phyloP scores from a whole-genome alignment of 2,113 vertebrate genomes.

The Brachirus orientalis region DNA sequence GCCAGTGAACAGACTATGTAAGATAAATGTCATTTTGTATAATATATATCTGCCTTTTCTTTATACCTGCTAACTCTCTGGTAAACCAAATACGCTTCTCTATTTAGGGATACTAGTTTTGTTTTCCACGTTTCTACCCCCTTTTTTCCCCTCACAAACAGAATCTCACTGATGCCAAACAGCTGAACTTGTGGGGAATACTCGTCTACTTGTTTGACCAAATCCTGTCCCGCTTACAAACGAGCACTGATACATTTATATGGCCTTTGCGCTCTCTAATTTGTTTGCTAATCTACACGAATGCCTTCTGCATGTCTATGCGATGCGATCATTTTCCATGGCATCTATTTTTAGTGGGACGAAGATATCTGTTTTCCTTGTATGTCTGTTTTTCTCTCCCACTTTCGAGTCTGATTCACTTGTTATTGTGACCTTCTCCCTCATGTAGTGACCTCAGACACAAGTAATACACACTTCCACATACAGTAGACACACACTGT shows the following conservation, averaged over 20 bases:
- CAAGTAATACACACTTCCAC: constrained; percentile 5
- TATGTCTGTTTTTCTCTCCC: constrained; percentile 23
- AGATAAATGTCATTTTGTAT: too few species aligned
- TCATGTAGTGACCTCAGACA: constrained; percentile 21
- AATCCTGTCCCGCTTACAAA: background rate
- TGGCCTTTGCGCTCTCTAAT: background rate
- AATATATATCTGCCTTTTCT: background rate
- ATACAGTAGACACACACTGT: constrained; percentile 15
- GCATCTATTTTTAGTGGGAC: constrained; percentile 19
- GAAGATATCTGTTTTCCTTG: background rate
- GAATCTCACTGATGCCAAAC: background rate
- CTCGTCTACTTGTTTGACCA: background rate
- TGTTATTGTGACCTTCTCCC: constrained; percentile 49
- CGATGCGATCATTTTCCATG: background rate
- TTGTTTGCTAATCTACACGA: background rate
- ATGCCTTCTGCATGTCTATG: background rate
- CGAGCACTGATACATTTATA: background rate
- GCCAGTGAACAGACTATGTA: too few species aligned
- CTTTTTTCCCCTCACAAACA: background rate
- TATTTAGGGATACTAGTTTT: background rate
- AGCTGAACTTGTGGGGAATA: background rate
- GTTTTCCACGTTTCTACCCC: background rate
- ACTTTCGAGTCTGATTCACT: constrained; percentile 30
- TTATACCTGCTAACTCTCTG: background rate
- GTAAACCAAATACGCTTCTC: background rate